These are phyloP conservation scores for Volucella zonaria DNA, from an alignment of 2,888 invertebrate genomes.

Conservation along the genomic window DNA sequence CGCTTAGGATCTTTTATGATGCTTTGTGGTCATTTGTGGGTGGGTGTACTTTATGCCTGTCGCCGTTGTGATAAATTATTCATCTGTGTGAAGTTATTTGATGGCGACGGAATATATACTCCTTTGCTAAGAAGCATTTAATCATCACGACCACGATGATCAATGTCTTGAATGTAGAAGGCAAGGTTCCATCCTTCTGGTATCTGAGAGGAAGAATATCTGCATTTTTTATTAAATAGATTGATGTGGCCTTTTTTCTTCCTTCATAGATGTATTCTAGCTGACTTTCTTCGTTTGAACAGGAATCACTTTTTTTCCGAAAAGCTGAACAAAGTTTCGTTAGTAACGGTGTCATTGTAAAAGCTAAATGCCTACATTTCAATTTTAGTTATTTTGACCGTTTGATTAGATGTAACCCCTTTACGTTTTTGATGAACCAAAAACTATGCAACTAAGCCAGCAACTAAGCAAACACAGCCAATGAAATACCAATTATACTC, in stretches of 20 bases:
- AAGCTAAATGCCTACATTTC: conserved; percentile 98
- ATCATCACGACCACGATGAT: conserved; percentile 81
- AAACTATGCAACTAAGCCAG: conserved; percentile 93
- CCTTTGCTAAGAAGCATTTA: conserved; percentile 82
- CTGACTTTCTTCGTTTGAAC: conserved; percentile 92
- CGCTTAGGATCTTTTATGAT: conserved; percentile 86
- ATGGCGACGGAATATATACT: conserved; percentile 83
- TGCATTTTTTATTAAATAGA: conserved; percentile 84
- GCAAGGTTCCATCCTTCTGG: conserved; percentile 86
- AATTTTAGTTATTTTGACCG: conserved; percentile 96
- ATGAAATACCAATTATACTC: conserved; percentile 95
- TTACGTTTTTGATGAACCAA: conserved; percentile 81
- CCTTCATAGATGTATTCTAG: conserved; percentile 88
- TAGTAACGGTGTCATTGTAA: conserved; percentile 96
- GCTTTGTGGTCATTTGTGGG: conserved; percentile 85
- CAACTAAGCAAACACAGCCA: conserved; percentile 93
- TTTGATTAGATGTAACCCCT: conserved; percentile 83
- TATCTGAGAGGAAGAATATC: conserved; percentile 85
- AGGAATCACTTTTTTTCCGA: conserved; percentile 96
- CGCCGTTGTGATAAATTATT: conserved; percentile 75
- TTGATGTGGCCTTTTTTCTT: conserved; percentile 84
- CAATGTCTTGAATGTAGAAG: conserved; percentile 84
- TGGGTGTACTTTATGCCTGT: conserved; percentile 75
- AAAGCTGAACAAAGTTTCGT: conserved; percentile 94
- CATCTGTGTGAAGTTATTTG: conserved; percentile 76